Base-by-base conservation (phyloP, 2,797 vertebrate species). In the Ciconia nigra region DNA sequence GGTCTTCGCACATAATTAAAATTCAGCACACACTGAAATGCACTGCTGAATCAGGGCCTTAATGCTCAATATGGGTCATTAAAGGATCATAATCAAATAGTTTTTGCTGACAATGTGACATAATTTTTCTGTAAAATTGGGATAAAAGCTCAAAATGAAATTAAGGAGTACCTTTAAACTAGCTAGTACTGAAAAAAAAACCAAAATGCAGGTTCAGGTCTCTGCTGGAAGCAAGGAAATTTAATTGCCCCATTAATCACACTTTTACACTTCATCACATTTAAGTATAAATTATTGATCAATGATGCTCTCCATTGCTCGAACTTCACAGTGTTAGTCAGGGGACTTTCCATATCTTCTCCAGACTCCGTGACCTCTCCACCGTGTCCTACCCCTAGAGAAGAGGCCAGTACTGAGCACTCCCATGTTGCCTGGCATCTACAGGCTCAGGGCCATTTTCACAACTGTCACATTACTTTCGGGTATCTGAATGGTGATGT, bases 241-340 rank as follows among this genome's bases (percentile, higher is more conserved):
- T 91, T 96, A 97, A 96, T 96, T 96, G 89, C 69, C 65, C 87
- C 89, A 96, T 97, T 97, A 97, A 97, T 97, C 96, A 97, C 70
- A 77, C 79, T 88, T 96, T 37, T 87, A 92, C 73, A 85, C 78
- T 96, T 90, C 15, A 37, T 94, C 94, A 96, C 83, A 86, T 89
- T 93, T 73, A 90, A 82, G 33, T 82, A 87, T 93, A 93, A 94
- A 90, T 73, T 96, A 97, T 90, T 19, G 61, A 97, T 94, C 93
- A 80, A 1, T 37, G 28, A 33, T 39, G 37, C 63, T 67, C 71
- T 87, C 59, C 29, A 46, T 77, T 79, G 51, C 71, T 93, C 20
- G 5, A 33, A 39, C 65, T 73, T 86, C 33, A 70, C 70, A 18
- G 10, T n/a, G 39, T 78, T 88, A 72, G 54, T 51, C 2, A 7